Evolutionary conservation across 1,140 invertebrate genomes (phyloP).

Genomic region (Drosophila sulfurigaster): DNA sequence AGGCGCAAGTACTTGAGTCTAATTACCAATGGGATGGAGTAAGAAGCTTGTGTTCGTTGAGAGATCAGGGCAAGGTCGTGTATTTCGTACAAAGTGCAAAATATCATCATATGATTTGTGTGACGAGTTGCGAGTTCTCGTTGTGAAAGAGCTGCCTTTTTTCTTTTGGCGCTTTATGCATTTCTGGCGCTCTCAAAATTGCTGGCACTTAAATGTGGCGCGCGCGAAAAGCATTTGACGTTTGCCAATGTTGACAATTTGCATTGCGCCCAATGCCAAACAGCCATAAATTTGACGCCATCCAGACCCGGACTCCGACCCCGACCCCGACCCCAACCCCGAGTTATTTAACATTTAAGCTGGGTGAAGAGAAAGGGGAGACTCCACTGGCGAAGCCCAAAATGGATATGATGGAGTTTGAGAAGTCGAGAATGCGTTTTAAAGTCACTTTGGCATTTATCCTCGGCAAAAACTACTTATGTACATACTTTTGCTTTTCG

Average conservation of each 20-base stretch:
- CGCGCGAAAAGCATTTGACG: slow-evolving; percentile 43
- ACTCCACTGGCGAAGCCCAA: too few relatives aligned
- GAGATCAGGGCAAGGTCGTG: not conserved
- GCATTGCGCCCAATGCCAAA: slow-evolving; percentile 55
- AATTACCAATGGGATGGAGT: slow-evolving; percentile 1
- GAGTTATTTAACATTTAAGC: not conserved
- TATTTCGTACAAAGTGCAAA: not conserved
- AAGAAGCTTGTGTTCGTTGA: not conserved
- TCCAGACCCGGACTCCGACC: slow-evolving; percentile 20
- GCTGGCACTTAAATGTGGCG: slow-evolving; percentile 50
- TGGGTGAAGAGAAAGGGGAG: not conserved
- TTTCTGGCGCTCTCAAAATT: slow-evolving; percentile 45
- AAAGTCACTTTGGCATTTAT: too few relatives aligned
- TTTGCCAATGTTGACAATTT: slow-evolving; percentile 58
- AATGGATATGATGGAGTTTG: too few relatives aligned
- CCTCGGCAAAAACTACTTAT: too few relatives aligned
- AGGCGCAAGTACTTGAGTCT: not conserved
- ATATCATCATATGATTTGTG: slow-evolving; percentile 23
- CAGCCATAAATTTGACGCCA: slow-evolving; percentile 53
- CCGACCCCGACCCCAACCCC: too few relatives aligned
- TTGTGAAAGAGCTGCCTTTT: not conserved
- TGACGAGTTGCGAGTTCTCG: not conserved
- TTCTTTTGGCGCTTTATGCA: slow-evolving; percentile 36
- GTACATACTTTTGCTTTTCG: too few relatives aligned
- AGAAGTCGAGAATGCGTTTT: too few relatives aligned